A percentile compares a stretch with the other conserved stretches of the same genome.
These are phyloP conservation scores for Silurus lanzhouensis DNA, from an alignment of 2,797 vertebrate species.

Conservation along the genomic window DNA sequence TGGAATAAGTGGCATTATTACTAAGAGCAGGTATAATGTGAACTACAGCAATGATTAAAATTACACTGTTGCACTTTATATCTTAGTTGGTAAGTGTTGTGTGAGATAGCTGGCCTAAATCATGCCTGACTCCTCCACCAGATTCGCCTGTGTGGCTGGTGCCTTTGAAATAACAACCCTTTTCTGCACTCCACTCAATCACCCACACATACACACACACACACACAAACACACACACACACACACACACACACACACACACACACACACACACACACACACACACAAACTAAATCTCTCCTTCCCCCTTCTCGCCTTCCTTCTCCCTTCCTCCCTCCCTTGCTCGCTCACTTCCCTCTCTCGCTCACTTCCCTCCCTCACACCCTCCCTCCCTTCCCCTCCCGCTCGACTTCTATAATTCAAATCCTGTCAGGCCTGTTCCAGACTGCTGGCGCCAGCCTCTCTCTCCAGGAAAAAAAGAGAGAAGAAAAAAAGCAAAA, in stretches of 20 bases:
- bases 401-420: conserved; percentile 81
- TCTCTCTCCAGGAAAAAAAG: conserved; percentile 65
- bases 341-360: conserved; percentile 39
- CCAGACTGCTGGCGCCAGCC: conserved; percentile 82
- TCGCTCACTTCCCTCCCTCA: conserved; percentile 39
- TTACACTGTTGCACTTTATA: conserved; percentile 37
- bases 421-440: conserved; percentile 83
- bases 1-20: conserved; percentile 16
- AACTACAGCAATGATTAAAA: conserved; percentile 38
- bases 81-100: conserved; percentile 34
- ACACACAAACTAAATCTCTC: conserved; percentile 51
- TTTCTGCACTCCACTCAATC: conserved; percentile 64
- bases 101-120: conserved; percentile 45
- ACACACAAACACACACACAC: conserved; percentile 32
- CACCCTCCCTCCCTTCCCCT: conserved; percentile 55
- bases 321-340: conserved; percentile 48
- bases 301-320: conserved; percentile 41
- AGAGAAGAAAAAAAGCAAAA: conserved; percentile 50
- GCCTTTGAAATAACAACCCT: conserved; percentile 69
- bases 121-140: conserved; percentile 51
- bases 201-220: conserved; percentile 52
- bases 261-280: conserved; percentile 50
- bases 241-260: conserved; percentile 44
- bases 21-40: conserved; percentile 22
- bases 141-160: conserved; percentile 61